phyloP scores from a whole-genome alignment of 2,888 invertebrate species.

The Drosophila nigritarsus region DNA sequence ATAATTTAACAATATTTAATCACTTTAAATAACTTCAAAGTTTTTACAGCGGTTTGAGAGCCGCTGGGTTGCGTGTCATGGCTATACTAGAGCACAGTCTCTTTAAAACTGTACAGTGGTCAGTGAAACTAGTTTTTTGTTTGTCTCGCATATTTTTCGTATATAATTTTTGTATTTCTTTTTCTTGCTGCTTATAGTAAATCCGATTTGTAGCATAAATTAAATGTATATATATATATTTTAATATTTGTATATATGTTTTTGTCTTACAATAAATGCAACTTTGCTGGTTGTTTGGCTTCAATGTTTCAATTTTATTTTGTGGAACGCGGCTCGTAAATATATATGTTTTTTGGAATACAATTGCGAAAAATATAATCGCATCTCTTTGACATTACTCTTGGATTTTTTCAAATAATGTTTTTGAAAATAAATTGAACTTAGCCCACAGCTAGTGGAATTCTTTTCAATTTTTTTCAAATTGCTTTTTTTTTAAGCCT shows the following conservation, averaged over 20 bases:
- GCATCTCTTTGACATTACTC: background rate
- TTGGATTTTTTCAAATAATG: background rate
- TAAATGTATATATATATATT: background rate
- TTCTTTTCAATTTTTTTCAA: too few species aligned
- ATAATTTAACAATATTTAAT: slow-evolving; percentile 13
- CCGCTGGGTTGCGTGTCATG: slow-evolving; percentile 26
- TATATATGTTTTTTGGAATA: slow-evolving; percentile 13
- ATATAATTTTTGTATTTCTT: slow-evolving; percentile 52
- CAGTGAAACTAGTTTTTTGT: slow-evolving; percentile 26
- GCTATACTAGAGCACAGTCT: slow-evolving; percentile 17
- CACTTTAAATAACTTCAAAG: slow-evolving; percentile 6
- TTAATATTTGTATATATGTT: slow-evolving; percentile 1
- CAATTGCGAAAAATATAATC: background rate
- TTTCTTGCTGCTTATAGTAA: slow-evolving; percentile 62
- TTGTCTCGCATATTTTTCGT: slow-evolving; percentile 18
- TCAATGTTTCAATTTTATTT: slow-evolving; percentile 16
- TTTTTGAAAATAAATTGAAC: background rate
- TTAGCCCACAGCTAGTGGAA: background rate
- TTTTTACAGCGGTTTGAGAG: slow-evolving; percentile 29
- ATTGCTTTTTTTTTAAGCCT: too few species aligned
- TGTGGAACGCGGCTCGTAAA: slow-evolving; percentile 34
- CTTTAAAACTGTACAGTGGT: slow-evolving; percentile 33
- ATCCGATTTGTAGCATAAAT: slow-evolving; percentile 54
- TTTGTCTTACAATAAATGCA: slow-evolving; percentile 52
- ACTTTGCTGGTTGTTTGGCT: slow-evolving; percentile 53